Base-by-base conservation (phyloP, 2,113 vertebrate species). In the Lycaon pictus region DNA sequence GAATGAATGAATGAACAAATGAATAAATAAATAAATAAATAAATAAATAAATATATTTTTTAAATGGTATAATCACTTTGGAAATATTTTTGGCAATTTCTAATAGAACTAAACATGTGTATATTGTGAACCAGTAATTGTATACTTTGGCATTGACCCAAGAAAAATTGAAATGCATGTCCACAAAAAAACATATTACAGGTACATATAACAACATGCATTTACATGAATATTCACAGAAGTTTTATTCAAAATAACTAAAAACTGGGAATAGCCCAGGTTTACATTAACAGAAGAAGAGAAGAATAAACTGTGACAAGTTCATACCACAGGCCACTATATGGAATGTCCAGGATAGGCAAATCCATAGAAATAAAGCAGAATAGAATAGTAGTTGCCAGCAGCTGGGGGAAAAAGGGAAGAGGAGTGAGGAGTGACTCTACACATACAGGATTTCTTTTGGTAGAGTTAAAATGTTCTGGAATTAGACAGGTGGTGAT, bases 281-380 rank as follows among this genome's bases (percentile, higher is more conserved):
- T 94, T 94, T 92, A 63, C 16, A 76, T 92, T 74, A 97, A 83
- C 11, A 91, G 22, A 27, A 91, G 27, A 92, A 82, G 43, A 35
- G 55, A 88, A 93, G 43, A 60, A 88, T 83, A 81, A 80, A 76
- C 11, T n/a, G 15, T 69, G 43, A 62, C 29, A 88, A 87, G 0
- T 48, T 79, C 56, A 58, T 90, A 35, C 25, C 83, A 37, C 29
- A 77, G n/a, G 81, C n/a, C 29, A 35, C 17, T 63, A 71, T 35
- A 20, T 72, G 11, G 43, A 95, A 93, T 60, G 9, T 62, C 48
- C 48, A 58, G 25, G 92, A 88, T 10, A 58, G 69, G 19, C 60
- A 96, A 93, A 94, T 85, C 32, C 32, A 72, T 19, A 43, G 82
- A 90, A 25, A 62, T 20, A 88, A 95, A 88, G 37, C 71, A 53